Evolutionary conservation across 2,888 invertebrate genomes (phyloP), one percentile per base, ranked within the genome.

Genomic region (Cosmia trapezina): DNA sequence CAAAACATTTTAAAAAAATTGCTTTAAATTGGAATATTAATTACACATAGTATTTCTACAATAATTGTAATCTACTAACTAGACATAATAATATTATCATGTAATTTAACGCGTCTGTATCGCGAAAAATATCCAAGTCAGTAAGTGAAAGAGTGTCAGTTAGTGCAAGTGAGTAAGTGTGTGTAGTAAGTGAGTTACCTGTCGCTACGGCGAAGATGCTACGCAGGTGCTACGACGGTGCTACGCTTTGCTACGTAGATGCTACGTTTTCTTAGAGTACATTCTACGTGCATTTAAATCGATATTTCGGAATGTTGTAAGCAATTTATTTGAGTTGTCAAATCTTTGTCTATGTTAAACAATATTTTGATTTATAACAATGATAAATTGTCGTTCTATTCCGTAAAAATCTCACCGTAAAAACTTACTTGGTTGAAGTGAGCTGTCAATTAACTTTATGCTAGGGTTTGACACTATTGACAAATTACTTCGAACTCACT

Each of bases 191-290:
- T 5, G 14, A 28, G 0, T 45, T 45, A 65, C 76, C 45, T 75
- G 51, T 47, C 22, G 69, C 74, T 77, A 77, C 60, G 74, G 60
- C 63, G 19, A 41, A 28, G 56, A 56, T 70, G 4, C 41, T 65
- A 54, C 68, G n/a, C 51, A 61, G 37, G n/a, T 53, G 51, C 59
- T 75, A 77, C 80, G 62, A 11, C 53, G 17, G 12, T 64, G 41
- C 65, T 79, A 65, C 71, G 54, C 7, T 14, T n/a, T 61, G 33
- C 54, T 75, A 63, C 65, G 61, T 2, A 72, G 28, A 6, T 51
- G 66, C 63, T 74, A 74, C 66, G 22, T 49, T 73, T 47, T 57
- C 45, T 57, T 53, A 8, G 2, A 17, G 19, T 19, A 45, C 22
- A 22, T 54, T 37, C 6, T 14, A 70, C 7, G 7, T 60, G 11